phyloP scores from a whole-genome alignment of 1,140 invertebrate species.

The Nixonia krombeini region DNA sequence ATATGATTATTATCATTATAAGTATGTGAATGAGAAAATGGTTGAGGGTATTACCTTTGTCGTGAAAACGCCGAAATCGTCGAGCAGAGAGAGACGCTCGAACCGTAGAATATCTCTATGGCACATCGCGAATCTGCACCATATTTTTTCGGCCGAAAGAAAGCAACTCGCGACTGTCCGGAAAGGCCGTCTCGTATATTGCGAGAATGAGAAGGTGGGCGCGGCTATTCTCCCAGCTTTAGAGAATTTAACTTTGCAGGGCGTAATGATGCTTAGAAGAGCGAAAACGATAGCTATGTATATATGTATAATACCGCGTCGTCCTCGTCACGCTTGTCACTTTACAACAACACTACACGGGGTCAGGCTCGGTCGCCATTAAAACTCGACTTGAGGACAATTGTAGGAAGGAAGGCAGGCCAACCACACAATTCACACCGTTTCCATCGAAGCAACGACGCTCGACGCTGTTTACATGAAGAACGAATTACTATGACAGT shows the following conservation, averaged over 20 bases:
- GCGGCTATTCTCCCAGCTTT: conserved; percentile 3
- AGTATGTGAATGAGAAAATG: not conserved
- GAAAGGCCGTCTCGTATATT: conserved; percentile 3
- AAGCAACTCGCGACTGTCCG: conserved; percentile 8
- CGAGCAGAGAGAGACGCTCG: conserved; percentile 34
- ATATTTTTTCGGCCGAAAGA: conserved; percentile 31
- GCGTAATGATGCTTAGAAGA: conserved; percentile 6
- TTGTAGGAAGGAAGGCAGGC: conserved; percentile 17
- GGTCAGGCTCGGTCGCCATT: conserved; percentile 63
- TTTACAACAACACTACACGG: conserved; percentile 63
- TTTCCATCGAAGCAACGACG: not conserved
- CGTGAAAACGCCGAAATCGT: conserved; percentile 20
- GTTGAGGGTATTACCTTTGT: conserved; percentile 19
- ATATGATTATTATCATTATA: not conserved
- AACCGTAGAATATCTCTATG: conserved; percentile 37
- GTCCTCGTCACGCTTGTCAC: conserved; percentile 47
- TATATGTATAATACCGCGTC: conserved; percentile 24
- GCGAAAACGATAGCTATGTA: conserved; percentile 1
- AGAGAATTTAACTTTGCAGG: not conserved
- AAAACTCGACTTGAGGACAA: conserved; percentile 60
- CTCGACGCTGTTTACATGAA: too few species aligned
- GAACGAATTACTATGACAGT: too few species aligned
- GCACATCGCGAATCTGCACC: conserved; percentile 58
- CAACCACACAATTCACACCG: not conserved
- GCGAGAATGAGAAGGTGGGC: conserved; percentile 2